These are phyloP conservation scores for Myotis brandtii DNA, from an alignment of 2,113 vertebrate species.

Conservation along the genomic window DNA sequence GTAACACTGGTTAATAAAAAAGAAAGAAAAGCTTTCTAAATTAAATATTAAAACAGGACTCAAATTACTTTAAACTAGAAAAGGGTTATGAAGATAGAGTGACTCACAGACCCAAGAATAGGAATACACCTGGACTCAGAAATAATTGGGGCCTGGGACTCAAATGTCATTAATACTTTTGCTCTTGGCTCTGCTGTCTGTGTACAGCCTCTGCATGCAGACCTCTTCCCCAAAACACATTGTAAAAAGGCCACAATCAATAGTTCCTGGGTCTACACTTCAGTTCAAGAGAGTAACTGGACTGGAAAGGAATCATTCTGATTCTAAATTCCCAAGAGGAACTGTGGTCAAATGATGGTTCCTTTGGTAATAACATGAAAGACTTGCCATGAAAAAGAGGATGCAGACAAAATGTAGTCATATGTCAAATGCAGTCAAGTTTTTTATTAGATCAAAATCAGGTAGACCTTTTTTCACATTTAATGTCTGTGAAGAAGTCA, in stretches of 20 bases:
- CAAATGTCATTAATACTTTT: neutral
- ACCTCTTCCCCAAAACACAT: neutral
- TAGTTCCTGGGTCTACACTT: neutral
- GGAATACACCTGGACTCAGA: neutral
- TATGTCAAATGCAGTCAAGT: neutral
- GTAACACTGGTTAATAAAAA: neutral
- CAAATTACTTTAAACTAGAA: neutral
- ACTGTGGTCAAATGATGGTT: neutral
- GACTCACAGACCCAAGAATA: neutral
- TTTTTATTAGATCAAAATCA: neutral
- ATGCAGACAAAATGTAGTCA: neutral
- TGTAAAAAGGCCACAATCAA: neutral
- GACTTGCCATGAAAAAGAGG: neutral
- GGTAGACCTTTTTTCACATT: neutral
- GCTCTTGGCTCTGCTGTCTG: neutral
- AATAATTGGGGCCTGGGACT: neutral
- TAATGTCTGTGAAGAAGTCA: neutral
- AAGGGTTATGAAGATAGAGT: neutral
- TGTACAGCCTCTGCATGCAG: neutral
- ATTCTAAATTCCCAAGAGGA: neutral
- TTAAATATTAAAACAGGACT: slow-evolving; percentile 9
- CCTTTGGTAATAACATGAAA: neutral
- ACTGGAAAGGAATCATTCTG: neutral
- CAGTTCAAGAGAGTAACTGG: neutral
- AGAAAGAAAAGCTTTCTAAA: neutral